Conservation (phyloP, 2,113 vertebrate genomes). For the Lepidothrix coronata region DNA sequence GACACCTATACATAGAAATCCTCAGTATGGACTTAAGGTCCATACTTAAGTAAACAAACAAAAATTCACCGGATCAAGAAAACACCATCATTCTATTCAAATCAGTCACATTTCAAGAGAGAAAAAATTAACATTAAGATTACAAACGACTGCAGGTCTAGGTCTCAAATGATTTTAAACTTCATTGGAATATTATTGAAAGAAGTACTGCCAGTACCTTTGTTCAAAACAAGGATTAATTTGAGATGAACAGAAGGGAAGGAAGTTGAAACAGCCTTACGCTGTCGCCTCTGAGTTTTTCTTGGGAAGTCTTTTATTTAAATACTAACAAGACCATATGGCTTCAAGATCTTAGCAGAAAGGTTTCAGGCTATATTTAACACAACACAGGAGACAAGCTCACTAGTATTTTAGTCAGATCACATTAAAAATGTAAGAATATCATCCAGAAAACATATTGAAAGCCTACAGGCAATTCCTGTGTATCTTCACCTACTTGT, state of each 20-base stretch:
- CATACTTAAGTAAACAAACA: neutral
- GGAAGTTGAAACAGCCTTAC: neutral
- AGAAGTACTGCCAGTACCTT: neutral
- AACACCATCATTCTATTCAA: neutral
- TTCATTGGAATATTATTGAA: neutral
- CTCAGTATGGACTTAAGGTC: neutral
- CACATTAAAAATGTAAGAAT: neutral
- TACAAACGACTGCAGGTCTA: neutral
- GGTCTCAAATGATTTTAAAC: neutral
- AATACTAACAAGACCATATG: slow-evolving; percentile 21
- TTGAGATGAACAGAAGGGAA: neutral
- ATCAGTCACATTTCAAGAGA: neutral
- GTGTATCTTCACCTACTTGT: neutral
- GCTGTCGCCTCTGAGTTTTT: neutral
- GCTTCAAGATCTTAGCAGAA: neutral
- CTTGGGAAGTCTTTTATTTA: neutral
- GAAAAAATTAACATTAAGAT: neutral
- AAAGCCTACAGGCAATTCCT: neutral
- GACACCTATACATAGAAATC: neutral
- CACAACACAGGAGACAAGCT: neutral
- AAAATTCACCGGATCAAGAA: neutral
- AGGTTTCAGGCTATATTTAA: slow-evolving; percentile 35
- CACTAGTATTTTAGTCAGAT: neutral
- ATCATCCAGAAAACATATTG: neutral
- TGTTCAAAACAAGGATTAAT: neutral